phyloP scores from a whole-genome alignment of 2,113 vertebrate genomes.

The Otolemur garnettii region DNA sequence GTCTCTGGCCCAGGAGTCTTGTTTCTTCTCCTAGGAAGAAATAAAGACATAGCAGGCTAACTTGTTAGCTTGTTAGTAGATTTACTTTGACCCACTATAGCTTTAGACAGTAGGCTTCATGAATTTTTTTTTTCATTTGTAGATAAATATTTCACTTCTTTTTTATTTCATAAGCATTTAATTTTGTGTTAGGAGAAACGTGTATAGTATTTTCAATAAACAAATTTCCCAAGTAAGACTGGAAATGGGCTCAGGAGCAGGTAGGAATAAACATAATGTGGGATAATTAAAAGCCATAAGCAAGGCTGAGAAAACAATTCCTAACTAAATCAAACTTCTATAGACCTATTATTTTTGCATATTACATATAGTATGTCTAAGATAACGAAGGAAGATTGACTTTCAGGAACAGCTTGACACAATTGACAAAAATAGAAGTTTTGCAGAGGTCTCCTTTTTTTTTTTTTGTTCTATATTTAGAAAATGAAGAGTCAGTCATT shows the following conservation, averaged over 20 bases:
- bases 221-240: neutral
- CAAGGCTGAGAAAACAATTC: neutral
- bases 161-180: neutral
- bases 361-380: neutral
- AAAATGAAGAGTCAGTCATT: slow-evolving; percentile 36
- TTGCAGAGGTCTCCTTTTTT: neutral
- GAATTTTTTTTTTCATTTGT: neutral
- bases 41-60: neutral
- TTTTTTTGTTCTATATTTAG: neutral
- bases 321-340: neutral
- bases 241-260: neutral
- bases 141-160: neutral
- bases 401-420: neutral
- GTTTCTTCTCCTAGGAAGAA: neutral
- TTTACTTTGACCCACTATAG: neutral
- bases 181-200: neutral
- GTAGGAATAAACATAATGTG: neutral
- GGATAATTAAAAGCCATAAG: neutral
- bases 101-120: neutral
- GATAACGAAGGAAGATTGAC: neutral
- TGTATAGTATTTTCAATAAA: neutral
- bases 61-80: neutral
- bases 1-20: neutral
- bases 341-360: neutral
- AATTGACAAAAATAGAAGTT: neutral